A percentile compares a stretch with the other conserved stretches of the same genome.
Conservation (phyloP, 1,140 invertebrate species). For the Homalodisca vitripennis region DNA sequence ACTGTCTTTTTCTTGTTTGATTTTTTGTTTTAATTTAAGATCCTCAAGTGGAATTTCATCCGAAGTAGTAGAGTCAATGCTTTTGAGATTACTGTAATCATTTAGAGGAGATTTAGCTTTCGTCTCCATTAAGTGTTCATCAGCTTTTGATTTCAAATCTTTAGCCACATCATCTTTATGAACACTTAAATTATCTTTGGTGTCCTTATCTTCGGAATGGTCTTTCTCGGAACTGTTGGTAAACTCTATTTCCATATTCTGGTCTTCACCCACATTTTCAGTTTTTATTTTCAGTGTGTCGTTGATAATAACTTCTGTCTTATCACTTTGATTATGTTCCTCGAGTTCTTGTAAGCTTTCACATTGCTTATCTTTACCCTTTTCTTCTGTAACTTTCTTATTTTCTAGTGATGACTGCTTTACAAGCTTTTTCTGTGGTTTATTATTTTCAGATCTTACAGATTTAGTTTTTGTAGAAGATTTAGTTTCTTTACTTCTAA, state of each 20-base stretch:
- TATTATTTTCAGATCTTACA: background rate
- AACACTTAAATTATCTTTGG: background rate
- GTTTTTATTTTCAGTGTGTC: conserved; percentile 17
- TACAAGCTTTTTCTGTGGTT: background rate
- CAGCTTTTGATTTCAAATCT: conserved; percentile 1
- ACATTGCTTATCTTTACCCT: background rate
- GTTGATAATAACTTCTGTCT: background rate
- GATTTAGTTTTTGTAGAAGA: background rate
- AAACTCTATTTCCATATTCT: conserved; percentile 23
- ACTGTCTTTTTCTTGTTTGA: conserved; percentile 27
- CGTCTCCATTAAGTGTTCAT: background rate
- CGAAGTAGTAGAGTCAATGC: conserved; percentile 27
- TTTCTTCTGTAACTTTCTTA: background rate
- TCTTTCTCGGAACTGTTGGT: background rate
- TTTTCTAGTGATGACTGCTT: background rate
- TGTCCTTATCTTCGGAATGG: too few species aligned
- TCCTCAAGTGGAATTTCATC: conserved; percentile 28
- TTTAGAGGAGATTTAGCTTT: conserved; percentile 23
- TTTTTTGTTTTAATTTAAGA: conserved; percentile 26
- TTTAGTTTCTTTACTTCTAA: background rate
- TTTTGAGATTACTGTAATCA: conserved; percentile 2
- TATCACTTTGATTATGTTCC: conserved; percentile 5
- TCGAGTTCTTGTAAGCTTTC: background rate
- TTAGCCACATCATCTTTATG: background rate
- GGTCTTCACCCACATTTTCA: conserved; percentile 17